Conservation (phyloP, 2,113 vertebrate genomes). For the Rana temporaria region DNA sequence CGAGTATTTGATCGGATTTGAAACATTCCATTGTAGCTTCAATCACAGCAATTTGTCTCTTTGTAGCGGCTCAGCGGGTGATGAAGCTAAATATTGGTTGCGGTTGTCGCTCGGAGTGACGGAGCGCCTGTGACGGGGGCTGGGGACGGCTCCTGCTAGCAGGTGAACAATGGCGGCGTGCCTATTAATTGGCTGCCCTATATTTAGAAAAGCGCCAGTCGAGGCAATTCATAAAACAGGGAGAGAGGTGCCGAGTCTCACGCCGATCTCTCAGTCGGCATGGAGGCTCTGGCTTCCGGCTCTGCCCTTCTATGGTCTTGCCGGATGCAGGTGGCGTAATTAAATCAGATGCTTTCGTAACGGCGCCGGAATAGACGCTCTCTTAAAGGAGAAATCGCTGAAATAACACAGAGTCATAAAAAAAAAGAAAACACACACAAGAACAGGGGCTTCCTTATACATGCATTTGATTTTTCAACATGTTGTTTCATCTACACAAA, state of each 20-base stretch:
- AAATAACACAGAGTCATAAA: no score
- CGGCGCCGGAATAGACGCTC: not conserved
- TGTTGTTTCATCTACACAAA: no score
- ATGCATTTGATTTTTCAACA: no score
- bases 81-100: not conserved
- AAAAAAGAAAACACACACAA: no score
- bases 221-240: not conserved
- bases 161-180: not conserved
- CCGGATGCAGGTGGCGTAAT: not conserved
- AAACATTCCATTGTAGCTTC: not conserved
- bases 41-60: not conserved
- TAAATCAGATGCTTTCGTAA: not conserved
- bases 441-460: no score
- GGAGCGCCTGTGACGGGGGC: conserved; percentile 3
- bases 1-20: not conserved
- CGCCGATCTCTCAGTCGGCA: not conserved
- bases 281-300: not conserved
- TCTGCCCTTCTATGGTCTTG: not conserved
- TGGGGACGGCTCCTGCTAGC: not conserved
- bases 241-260: not conserved
- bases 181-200: conserved; percentile 3
- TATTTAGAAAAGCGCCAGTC: not conserved
- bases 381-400: not conserved
- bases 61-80: conserved; percentile 1
- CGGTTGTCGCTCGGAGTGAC: conserved; percentile 8